phyloP scores from a whole-genome alignment of 1,140 invertebrate species.

The Ephestia elutella region DNA sequence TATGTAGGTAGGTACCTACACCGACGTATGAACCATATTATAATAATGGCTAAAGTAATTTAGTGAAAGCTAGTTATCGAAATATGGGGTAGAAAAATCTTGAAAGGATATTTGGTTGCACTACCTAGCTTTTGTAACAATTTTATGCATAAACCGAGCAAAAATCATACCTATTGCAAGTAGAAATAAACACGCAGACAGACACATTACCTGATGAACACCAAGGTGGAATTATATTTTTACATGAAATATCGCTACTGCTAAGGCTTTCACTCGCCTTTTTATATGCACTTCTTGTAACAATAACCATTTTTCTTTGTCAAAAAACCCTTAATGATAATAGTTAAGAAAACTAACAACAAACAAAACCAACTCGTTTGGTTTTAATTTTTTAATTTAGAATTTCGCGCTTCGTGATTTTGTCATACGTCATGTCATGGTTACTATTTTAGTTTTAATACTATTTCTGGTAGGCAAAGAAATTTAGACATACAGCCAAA shows the following conservation, averaged over 20 bases:
- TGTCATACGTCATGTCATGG: no score
- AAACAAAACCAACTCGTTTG: neutral
- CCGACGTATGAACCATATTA: no score
- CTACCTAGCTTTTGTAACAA: no score
- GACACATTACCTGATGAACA: slow-evolving; percentile 43
- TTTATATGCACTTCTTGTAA: slow-evolving; percentile 34
- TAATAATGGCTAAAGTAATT: no score
- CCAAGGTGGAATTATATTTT: slow-evolving; percentile 50
- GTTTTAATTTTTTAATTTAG: neutral
- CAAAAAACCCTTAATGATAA: neutral
- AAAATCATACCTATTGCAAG: neutral
- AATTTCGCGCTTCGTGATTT: neutral
- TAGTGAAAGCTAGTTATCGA: no score
- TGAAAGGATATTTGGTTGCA: no score
- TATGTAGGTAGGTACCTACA: no score
- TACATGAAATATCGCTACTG: slow-evolving; percentile 34
- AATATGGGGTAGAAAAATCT: no score
- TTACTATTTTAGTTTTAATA: no score
- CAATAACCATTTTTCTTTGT: slow-evolving; percentile 31
- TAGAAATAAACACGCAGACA: neutral
- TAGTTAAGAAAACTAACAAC: neutral
- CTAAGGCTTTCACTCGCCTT: slow-evolving; percentile 30
- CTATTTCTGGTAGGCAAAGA: neutral
- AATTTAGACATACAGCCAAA: neutral
- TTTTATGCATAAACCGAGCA: no score